These are phyloP conservation scores for Eulemur mongoz DNA, from an alignment of 2,797 vertebrate genomes.

Conservation along the genomic window DNA sequence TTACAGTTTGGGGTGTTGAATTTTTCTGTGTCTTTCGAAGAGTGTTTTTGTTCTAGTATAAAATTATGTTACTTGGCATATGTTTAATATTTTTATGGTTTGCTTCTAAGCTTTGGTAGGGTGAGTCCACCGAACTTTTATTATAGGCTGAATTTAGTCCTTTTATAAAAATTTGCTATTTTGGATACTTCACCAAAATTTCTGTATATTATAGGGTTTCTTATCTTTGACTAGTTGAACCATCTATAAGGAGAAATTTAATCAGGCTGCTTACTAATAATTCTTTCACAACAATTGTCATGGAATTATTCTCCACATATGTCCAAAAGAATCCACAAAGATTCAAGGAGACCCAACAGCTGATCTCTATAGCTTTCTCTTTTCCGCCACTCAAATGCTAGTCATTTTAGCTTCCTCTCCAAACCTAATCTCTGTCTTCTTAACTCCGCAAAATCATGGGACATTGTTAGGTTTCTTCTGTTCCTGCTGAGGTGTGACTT, in stretches of 20 bases:
- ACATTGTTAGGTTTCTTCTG: not conserved
- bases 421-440: not conserved
- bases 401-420: not conserved
- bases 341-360: fast-evolving
- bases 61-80: not conserved
- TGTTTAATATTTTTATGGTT: not conserved
- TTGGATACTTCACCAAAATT: not conserved
- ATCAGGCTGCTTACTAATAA: too few species aligned
- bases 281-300: not conserved
- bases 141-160: not conserved
- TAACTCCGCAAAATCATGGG: not conserved
- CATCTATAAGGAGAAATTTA: not conserved
- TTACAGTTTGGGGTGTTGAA: not conserved
- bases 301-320: not conserved
- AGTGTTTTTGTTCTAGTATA: not conserved
- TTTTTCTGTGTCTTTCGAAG: not conserved
- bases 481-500: not conserved
- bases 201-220: not conserved
- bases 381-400: not conserved
- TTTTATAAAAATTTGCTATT: not conserved
- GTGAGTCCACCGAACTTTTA: not conserved
- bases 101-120: not conserved
- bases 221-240: not conserved
- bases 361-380: not conserved
- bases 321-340: not conserved